Conservation (phyloP, 2,797 vertebrate species). For the Lerista edwardsae region DNA sequence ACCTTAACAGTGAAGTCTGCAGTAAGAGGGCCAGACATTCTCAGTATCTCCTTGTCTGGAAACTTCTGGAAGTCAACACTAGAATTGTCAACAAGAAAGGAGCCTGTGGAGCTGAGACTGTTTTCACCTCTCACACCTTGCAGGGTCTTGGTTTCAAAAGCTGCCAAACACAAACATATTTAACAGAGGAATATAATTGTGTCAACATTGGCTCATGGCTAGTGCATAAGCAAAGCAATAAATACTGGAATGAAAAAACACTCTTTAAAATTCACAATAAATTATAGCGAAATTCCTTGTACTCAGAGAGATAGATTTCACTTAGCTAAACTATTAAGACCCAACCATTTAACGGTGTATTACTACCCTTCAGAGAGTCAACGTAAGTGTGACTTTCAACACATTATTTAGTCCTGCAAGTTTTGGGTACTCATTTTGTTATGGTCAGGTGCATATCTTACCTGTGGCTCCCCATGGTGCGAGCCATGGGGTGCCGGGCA, state of each 20-base stretch:
- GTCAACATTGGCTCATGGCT: slow-evolving; percentile 2
- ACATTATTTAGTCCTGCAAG: no score
- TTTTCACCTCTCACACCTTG: slow-evolving; percentile 87
- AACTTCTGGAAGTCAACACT: slow-evolving; percentile 93
- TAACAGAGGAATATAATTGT: slow-evolving; percentile 42
- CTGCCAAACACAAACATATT: slow-evolving; percentile 74
- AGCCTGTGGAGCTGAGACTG: slow-evolving; percentile 81
- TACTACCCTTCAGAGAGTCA: no score
- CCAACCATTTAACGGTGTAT: neutral
- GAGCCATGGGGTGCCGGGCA: no score
- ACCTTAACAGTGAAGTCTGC: slow-evolving; percentile 96
- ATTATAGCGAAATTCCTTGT: neutral
- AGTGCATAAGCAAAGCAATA: neutral
- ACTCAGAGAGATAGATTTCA: neutral
- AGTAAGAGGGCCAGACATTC: slow-evolving; percentile 88
- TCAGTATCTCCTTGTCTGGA: slow-evolving; percentile 91
- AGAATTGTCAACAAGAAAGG: slow-evolving; percentile 90
- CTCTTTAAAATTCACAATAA: neutral
- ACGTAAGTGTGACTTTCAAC: no score
- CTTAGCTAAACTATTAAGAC: neutral
- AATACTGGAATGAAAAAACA: neutral
- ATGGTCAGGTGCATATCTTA: no score
- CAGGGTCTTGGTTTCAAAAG: slow-evolving; percentile 93
- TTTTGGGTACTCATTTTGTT: no score
- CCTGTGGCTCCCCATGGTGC: no score